Conservation (phyloP, 23 tunicate genomes). For the Pegea sp. region DNA sequence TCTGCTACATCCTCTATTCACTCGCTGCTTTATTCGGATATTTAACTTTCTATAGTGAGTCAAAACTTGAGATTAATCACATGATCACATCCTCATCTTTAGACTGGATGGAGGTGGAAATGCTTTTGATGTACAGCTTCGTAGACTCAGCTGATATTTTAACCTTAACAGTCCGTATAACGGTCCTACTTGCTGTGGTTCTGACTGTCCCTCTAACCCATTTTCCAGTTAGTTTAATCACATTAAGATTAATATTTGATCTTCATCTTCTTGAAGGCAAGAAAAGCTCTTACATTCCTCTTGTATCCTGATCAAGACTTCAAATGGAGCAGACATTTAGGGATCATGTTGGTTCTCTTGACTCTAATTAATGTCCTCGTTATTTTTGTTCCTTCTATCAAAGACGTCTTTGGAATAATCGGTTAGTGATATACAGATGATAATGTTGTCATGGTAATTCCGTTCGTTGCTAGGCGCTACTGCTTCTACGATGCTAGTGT, state of each 20-base stretch:
- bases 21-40: conserved; percentile 93
- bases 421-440: conserved; percentile 15
- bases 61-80: not conserved
- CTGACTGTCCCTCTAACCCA: conserved; percentile 93
- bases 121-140: conserved; percentile 93
- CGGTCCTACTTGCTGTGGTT: conserved; percentile 87
- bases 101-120: conserved; percentile 97
- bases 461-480: conserved; percentile 55
- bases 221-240: conserved; percentile 49
- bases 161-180: conserved; percentile 74
- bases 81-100: not conserved
- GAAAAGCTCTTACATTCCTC: conserved; percentile 89
- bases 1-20: conserved; percentile 75
- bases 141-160: conserved; percentile 48
- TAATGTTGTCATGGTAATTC: not conserved
- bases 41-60: conserved; percentile 94
- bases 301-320: conserved; percentile 63
- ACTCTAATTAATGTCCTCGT: conserved; percentile 60
- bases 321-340: conserved; percentile 76
- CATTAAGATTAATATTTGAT: not conserved
- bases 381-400: conserved; percentile 81
- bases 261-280: conserved; percentile 25
- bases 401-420: conserved; percentile 90
- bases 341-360: conserved; percentile 71
- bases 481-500: conserved; percentile 94